A percentile compares a stretch with the other conserved stretches of the same genome.
Evolutionary conservation across 2,113 vertebrate species (phyloP).

Genomic region (Corvus cornix): DNA sequence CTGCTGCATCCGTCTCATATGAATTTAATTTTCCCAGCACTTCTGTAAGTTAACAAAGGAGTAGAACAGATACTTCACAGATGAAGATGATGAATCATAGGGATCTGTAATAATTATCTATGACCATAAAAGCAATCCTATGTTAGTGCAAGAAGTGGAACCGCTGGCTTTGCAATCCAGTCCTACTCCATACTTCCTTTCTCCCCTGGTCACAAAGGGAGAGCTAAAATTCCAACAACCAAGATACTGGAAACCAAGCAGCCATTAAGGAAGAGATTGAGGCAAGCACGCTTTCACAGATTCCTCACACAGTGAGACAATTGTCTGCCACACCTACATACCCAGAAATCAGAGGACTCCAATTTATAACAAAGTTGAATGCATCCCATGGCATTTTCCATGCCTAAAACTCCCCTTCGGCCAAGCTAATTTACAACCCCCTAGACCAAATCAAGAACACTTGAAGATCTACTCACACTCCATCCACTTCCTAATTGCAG

Average conservation of each 20-base stretch:
- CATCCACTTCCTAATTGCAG: conserved; percentile 14
- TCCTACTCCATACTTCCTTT: background rate
- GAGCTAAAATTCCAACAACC: background rate
- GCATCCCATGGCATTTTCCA: background rate
- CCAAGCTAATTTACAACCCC: background rate
- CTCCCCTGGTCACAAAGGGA: background rate
- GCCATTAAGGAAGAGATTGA: background rate
- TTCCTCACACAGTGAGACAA: background rate
- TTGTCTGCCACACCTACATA: background rate
- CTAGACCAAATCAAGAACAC: background rate
- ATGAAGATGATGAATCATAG: background rate
- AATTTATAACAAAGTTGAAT: background rate
- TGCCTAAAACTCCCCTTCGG: background rate
- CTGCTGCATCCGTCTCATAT: background rate
- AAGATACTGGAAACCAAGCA: background rate
- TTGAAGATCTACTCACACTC: background rate
- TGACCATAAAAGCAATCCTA: background rate
- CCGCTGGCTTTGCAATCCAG: background rate
- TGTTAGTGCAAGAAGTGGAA: background rate
- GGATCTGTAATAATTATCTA: background rate
- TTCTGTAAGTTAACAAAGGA: conserved; percentile 29
- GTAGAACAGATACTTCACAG: background rate
- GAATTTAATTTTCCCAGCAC: conserved; percentile 2
- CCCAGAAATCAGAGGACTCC: background rate
- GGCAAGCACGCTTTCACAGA: background rate